These are phyloP conservation scores for Zaprionus ghesquierei DNA, from an alignment of 1,140 invertebrate species.

Conservation along the genomic window DNA sequence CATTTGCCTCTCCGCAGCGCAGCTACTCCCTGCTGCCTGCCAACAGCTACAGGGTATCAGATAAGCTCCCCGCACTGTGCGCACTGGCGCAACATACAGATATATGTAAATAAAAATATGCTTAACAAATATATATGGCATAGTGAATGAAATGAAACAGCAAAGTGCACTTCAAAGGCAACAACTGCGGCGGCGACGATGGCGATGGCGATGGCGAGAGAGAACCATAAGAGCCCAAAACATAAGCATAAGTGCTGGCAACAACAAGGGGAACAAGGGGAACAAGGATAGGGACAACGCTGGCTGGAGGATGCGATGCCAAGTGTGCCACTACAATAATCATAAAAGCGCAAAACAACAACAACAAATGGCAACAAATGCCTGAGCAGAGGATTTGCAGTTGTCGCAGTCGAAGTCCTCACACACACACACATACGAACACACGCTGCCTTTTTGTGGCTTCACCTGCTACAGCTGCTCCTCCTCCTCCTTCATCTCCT, in stretches of 20 bases:
- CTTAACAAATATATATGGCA: constrained; percentile 55
- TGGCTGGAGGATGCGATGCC: constrained; percentile 37
- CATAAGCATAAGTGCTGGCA: constrained; percentile 69
- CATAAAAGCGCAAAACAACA: constrained; percentile 78
- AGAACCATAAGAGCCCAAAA: constrained; percentile 68
- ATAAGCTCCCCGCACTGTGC: neutral
- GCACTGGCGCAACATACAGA: neutral
- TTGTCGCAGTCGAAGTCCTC: constrained; percentile 39
- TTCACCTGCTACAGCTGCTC: constrained; percentile 10
- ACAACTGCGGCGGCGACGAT: constrained; percentile 42
- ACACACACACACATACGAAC: constrained; percentile 1
- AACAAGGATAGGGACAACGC: constrained; percentile 4
- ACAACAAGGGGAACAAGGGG: constrained; percentile 21
- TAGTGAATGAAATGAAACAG: constrained; percentile 79
- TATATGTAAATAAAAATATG: constrained; percentile 74
- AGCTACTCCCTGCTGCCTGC: neutral
- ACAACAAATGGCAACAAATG: constrained; percentile 42
- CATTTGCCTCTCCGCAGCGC: too few species aligned
- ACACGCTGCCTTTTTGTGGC: constrained; percentile 25
- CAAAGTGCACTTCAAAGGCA: constrained; percentile 72
- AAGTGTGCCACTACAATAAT: constrained; percentile 72
- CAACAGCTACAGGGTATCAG: neutral
- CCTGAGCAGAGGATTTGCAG: constrained; percentile 47
- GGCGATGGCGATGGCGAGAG: too few species aligned
- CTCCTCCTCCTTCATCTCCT: neutral